Percentiles rank a stretch among this genome's conserved stretches.
phyloP scores from a whole-genome alignment of 2,113 vertebrate genomes.

The Rhinolophus ferrumequinum region DNA sequence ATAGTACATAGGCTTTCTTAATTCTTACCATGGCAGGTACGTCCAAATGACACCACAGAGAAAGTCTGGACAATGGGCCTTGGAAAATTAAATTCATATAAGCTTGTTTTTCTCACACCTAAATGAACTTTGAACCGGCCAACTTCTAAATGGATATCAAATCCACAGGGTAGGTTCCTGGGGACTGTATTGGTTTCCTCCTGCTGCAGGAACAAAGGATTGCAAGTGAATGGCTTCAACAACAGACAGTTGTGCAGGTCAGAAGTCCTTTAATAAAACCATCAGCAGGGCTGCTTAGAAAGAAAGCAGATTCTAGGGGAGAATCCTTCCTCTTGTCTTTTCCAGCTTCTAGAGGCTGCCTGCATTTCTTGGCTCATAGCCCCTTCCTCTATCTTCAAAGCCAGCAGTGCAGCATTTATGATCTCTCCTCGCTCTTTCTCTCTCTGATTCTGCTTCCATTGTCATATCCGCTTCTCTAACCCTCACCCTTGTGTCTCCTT shows the following conservation, averaged over 20 bases:
- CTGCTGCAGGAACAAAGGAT: not conserved
- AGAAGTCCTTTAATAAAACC: not conserved
- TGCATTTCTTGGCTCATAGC: not conserved
- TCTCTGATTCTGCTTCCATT: not conserved
- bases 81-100: conserved; percentile 37
- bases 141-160: conserved; percentile 30
- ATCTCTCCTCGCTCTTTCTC: not conserved
- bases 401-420: not conserved
- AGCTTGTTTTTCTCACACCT: conserved; percentile 1
- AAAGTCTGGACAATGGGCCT: not conserved
- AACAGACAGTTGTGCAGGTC: not conserved
- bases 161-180: not conserved
- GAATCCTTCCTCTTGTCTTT: not conserved
- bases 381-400: not conserved
- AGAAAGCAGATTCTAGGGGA: not conserved
- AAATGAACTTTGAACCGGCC: not conserved
- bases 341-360: not conserved
- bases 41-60: not conserved
- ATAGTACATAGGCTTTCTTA: conserved; percentile 2
- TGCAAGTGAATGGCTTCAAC: not conserved
- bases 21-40: not conserved
- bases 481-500: not conserved
- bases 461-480: not conserved
- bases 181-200: not conserved
- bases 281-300: not conserved